Conservation (phyloP, 1,140 invertebrate species). For the Drosophila hydei region DNA sequence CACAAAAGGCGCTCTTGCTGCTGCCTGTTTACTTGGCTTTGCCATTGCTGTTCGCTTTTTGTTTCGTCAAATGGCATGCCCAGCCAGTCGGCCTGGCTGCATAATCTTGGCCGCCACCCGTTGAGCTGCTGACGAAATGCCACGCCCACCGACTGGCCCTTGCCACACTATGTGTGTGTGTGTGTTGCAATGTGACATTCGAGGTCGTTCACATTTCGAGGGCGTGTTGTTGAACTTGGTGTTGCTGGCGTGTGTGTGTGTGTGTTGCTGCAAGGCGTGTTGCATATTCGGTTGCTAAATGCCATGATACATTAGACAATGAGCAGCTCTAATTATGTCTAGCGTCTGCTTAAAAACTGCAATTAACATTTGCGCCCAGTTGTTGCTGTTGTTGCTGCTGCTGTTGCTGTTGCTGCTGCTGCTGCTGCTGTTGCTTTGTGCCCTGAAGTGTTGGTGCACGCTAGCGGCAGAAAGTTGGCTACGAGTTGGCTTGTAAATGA, state of each 20-base stretch:
- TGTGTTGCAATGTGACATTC: conserved; percentile 75
- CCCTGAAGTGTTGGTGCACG: conserved; percentile 71
- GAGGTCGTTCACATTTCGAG: conserved; percentile 83
- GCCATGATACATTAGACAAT: conserved; percentile 77
- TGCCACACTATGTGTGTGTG: conserved; percentile 23
- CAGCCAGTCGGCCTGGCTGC: conserved; percentile 26
- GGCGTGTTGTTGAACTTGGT: conserved; percentile 83
- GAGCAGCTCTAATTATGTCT: conserved; percentile 77
- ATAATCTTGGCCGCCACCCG: conserved; percentile 69
- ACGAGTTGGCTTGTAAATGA: conserved; percentile 60
- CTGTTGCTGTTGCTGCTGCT: conserved; percentile 23
- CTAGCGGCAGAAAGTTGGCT: conserved; percentile 66
- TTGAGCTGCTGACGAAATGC: conserved; percentile 59
- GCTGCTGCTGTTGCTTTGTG: conserved; percentile 27
- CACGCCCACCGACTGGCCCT: conserved; percentile 16
- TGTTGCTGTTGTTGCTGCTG: conserved; percentile 14
- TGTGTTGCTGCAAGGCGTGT: conserved; percentile 17
- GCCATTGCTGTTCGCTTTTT: conserved; percentile 48
- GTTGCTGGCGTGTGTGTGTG: not conserved
- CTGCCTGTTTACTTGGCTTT: conserved; percentile 46
- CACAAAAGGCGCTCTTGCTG: conserved; percentile 50
- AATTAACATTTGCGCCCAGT: conserved; percentile 76
- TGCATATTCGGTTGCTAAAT: conserved; percentile 70
- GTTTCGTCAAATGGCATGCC: conserved; percentile 56
- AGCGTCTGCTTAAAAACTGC: conserved; percentile 62